Evolutionary conservation across 2,797 vertebrate species (phyloP), one percentile per base, ranked within the genome.

Genomic region (Sebastes elongatus): DNA sequence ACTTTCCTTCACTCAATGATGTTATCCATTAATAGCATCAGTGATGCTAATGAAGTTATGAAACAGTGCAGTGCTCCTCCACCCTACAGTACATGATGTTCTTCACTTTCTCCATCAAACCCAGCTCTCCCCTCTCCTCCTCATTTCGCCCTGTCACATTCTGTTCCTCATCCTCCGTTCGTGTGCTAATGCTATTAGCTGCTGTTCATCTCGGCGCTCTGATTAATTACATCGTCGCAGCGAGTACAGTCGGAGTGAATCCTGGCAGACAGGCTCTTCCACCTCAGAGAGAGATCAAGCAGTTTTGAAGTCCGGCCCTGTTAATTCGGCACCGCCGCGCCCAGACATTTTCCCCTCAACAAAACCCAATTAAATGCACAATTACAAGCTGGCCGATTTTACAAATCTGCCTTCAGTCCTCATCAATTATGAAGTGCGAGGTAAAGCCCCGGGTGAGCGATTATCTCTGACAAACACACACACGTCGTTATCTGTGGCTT

Each of bases 321-420:
- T 88, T 74, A 56, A 71, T 70, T 81, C 63, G 61, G 65, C 53
- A 73, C 38, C 2, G 22, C 22, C 14, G 4, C 10, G 1, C 13
- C 7, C 18, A 6, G 53, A 65, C 35, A 8, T 25, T 66, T 38
- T 14, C 49, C 7, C 65, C 28, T 68, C 28, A 74, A 62, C 77
- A 64, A 86, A 89, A 85, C 78, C 18, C 46, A 71, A 82, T 89
- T 77, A 85, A 83, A 74, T 7, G 6, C 76, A 38, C 42, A 70
- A 82, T 77, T 53, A 76, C 56, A 67, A 83, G 56, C 23, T 32
- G 74, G 28, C 13, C 22, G 0, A 46, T 57, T 84, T 82, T 68
- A 71, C 67, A 80, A 82, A 79, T 79, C 75, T 38, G 79, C 59
- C 35, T 68, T 77, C 60, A 13, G 49, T 75, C 53, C 52, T 71